Conservation (phyloP, 2,113 vertebrate genomes). For the Aix galericulata region DNA sequence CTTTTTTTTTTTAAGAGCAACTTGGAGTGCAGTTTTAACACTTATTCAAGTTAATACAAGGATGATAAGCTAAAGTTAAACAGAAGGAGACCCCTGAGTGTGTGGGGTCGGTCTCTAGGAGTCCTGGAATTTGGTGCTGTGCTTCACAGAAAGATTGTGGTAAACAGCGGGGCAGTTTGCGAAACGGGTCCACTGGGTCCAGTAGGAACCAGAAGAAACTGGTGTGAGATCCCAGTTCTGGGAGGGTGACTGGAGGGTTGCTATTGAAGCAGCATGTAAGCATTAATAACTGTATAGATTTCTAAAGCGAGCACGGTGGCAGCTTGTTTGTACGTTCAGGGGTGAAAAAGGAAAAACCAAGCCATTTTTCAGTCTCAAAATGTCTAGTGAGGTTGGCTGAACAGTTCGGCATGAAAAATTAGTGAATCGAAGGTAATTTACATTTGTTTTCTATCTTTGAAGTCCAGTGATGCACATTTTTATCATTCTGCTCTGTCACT, state of each 20-base stretch:
- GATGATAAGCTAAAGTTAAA: constrained; percentile 53
- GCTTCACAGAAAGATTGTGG: constrained; percentile 11
- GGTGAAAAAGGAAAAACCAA: neutral
- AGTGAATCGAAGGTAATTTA: neutral
- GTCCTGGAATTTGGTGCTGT: constrained; percentile 51
- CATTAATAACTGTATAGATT: neutral
- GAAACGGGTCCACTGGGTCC: neutral
- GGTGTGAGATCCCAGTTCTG: neutral
- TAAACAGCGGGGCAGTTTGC: constrained; percentile 17
- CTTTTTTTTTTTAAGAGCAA: neutral
- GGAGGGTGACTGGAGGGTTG: neutral
- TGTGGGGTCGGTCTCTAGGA: constrained; percentile 45
- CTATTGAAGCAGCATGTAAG: neutral
- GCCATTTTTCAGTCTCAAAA: neutral
- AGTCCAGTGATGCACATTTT: neutral
- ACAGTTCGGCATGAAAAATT: neutral
- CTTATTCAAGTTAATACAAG: constrained; percentile 40
- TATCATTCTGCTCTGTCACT: neutral
- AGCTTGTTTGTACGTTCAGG: neutral
- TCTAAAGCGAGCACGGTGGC: neutral
- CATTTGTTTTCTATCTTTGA: neutral
- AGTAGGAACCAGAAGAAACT: neutral
- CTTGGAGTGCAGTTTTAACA: constrained; percentile 38
- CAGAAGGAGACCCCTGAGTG: constrained; percentile 59
- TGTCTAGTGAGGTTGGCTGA: neutral